Base-by-base conservation (phyloP, 1,140 invertebrate species). In the Tetramorium parvispinum region DNA sequence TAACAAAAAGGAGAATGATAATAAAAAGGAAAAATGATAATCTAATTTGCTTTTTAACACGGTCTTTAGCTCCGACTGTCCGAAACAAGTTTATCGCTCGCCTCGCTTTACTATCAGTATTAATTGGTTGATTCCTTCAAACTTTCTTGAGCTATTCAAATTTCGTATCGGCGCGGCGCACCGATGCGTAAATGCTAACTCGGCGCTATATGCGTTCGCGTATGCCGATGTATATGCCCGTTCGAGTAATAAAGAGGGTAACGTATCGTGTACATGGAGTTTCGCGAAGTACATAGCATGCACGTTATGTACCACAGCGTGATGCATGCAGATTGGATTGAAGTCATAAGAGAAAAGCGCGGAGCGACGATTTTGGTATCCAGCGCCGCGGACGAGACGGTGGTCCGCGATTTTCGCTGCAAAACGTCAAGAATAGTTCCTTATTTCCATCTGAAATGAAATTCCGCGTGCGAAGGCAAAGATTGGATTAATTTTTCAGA, bases 251-350 rank as follows among this genome's bases (percentile, higher is more conserved):
- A 83, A 83, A 83, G 81, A 83, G 55, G 27, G 27, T 83, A 83
- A 83, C 43, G 37, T 55, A 83, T 83, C 27, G 68, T 59, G 51
- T 59, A 75, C 27, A 59, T 75, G n/a, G 61, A 55, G 16, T 81
- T 55, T 70, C 10, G 32, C 32, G 63, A 68, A 40, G 16, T 55
- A 78, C 18, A 18, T 68, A 68, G 4, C n/a, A n/a, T 21, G 32
- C 32, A 16, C 21, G 46, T 81, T 68, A 81, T 40, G 16, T 81
- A 55, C 49, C 16, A 27, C 55, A 37, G 13, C 40, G 43, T 83
- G 79, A 83, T 75, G 53, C 70, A 83, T 83, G 81, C 27, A 83
- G 81, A 76, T 76, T 83, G 81, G 68, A 75, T 83, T 83, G 70
- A 75, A 83, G 81, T 83, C 53, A 59, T 76, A 71, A 82, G 66